These are phyloP conservation scores for Sciaenops ocellatus DNA, from an alignment of 2,797 vertebrate species.

Conservation along the genomic window DNA sequence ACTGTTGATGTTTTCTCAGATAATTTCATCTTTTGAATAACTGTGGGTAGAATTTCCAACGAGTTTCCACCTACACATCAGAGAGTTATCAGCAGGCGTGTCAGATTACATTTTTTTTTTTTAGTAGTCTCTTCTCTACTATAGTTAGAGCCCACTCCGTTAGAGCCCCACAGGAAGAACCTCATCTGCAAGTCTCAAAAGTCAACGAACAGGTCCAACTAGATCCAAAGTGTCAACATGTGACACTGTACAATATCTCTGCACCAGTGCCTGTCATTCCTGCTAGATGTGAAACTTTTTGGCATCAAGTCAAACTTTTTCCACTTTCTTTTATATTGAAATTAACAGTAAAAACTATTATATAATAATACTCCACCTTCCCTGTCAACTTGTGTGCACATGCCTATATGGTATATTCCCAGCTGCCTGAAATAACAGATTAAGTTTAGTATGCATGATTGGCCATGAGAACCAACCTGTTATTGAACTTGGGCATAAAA, in stretches of 20 bases:
- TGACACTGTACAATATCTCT: background rate
- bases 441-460: conserved; percentile 1
- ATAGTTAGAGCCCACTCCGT: background rate
- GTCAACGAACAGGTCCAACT: conserved; percentile 63
- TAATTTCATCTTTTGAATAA: background rate
- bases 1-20: background rate
- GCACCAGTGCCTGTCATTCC: background rate
- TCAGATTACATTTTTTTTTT: conserved; percentile 3
- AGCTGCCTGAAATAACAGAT: background rate
- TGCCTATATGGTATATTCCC: background rate
- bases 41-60: background rate
- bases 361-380: background rate
- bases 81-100: background rate
- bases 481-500: background rate
- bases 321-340: background rate
- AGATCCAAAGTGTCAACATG: conserved; percentile 23
- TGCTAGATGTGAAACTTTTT: background rate
- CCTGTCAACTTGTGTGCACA: conserved; percentile 1
- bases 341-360: background rate
- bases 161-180: background rate
- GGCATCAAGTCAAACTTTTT: background rate
- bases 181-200: conserved; percentile 26
- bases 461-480: background rate
- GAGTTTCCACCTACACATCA: background rate
- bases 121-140: background rate